phyloP scores from a whole-genome alignment of 2,113 vertebrate species.

The Thamnaconus septentrionalis region DNA sequence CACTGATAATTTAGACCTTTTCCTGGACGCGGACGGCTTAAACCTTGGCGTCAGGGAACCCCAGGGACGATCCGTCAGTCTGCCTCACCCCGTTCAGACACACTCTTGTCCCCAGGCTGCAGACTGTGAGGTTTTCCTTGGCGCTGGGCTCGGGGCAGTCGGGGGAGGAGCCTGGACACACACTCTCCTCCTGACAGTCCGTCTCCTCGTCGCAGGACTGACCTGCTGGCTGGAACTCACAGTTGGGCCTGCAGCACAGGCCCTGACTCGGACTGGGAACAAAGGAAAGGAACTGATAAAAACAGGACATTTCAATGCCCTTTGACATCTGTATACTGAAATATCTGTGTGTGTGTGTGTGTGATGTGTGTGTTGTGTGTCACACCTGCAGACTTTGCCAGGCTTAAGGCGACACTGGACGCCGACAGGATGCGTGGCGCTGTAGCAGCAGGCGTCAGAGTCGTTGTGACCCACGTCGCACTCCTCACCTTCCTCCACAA shows the following conservation, averaged over 20 bases:
- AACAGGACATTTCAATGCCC: background rate
- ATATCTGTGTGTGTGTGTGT: background rate
- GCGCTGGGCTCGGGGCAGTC: conserved; percentile 63
- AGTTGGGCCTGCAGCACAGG: conserved; percentile 72
- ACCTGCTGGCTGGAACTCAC: conserved; percentile 59
- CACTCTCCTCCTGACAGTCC: conserved; percentile 68
- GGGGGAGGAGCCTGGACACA: conserved; percentile 71
- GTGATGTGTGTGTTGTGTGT: background rate
- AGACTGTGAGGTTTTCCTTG: conserved; percentile 78
- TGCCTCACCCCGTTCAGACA: conserved; percentile 79
- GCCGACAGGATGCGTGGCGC: conserved; percentile 56
- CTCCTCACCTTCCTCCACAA: conserved; percentile 79
- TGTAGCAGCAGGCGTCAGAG: conserved; percentile 77
- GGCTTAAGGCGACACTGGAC: conserved; percentile 76
- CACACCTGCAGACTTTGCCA: conserved; percentile 77
- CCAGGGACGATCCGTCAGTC: no score
- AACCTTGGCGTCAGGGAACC: no score
- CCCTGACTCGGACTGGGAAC: conserved; percentile 79
- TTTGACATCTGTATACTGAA: background rate
- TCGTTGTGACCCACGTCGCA: conserved; percentile 77
- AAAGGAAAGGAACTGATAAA: background rate
- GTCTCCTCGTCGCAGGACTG: conserved; percentile 71
- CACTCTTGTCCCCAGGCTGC: conserved; percentile 72
- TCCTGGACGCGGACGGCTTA: no score
- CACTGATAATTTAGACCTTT: no score